Evolutionary conservation across 2,888 invertebrate genomes (phyloP), one percentile per base, ranked within the genome.

Genomic region (Idaea biselata): DNA sequence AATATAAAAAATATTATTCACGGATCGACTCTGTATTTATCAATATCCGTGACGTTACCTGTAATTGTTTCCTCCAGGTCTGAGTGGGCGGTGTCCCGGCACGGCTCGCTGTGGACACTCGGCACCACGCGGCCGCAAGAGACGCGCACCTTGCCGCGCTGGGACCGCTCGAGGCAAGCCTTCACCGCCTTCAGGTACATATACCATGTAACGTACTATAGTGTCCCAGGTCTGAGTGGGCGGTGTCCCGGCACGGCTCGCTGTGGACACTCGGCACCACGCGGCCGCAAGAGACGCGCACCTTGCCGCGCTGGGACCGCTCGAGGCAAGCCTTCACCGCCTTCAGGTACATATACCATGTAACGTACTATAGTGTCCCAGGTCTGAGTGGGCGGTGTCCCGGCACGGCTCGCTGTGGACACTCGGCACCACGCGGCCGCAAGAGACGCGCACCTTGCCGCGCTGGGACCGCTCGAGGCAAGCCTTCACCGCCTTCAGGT

Each of bases 401-500:
- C 84, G 87, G 0, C 83, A 84, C 78, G 80, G 82, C 63, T 90
- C 89, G 61, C 81, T 16, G 3, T 88, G 66, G 84, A 86, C 70
- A 79, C 87, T 1, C 80, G 89, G 70, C 83, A 85, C 56, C 81
- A 79, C 64, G 78, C 78, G 64, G 68, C 61, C 63, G 44, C 67
- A n/a, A 53, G 66, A 58, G 55, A 32, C 74, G 1, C 62, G 76
- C 68, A 79, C 82, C 16, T 74, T 82, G 73, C 83, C 84, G 69
- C 86, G 84, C 63, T 69, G 74, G 57, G 77, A 78, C 68, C 77
- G 74, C 74, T 72, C 77, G 58, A 64, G 76, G 55, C 80, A 83
- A 59, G 75, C 86, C 4, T 86, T 89, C 77, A 86, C 81, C 66
- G 86, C 86, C 3, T 88, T 89, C 78, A 76, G 86, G 77, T 82